Base-by-base conservation (phyloP, 2,797 vertebrate species). In the Macroramphosus scolopax region DNA sequence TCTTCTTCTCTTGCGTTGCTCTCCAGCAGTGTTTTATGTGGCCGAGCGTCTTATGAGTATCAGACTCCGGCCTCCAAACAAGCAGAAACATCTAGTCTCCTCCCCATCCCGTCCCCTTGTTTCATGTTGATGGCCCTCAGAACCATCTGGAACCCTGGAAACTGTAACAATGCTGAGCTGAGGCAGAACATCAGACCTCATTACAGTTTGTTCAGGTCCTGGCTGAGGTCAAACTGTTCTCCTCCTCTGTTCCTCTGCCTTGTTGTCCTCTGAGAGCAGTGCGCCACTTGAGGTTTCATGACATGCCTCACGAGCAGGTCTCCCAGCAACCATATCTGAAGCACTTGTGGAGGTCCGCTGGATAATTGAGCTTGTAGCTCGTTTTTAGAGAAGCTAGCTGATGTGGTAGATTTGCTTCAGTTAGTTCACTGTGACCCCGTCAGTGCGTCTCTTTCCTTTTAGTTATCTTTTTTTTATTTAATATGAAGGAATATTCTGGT, bases 111-210 rank as follows among this genome's bases (percentile, higher is more conserved):
- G 24, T n/a, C 37, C 39, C 49, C 35, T 16, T 6, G 12, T 65
- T 58, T 65, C 36, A 33, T 63, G 57, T 45, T 5, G 42, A 46
- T 14, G 48, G 43, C 55, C 24, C 62, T 49, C 67, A 51, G 72
- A 70, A 57, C 72, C 71, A 63, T 65, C 64, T 75, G 69, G 63
- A 76, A 82, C 65, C 79, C 68, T 69, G 46, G 53, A 69, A 81
- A 80, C 73, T 64, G 63, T 77, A 75, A 68, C 72, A 68, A 56
- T 55, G 53, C 58, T 24, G 75, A 77, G 72, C 68, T 29, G 65
- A 75, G 59, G 67, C 68, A 75, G 54, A 81, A 80, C 55, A 75
- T 78, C 69, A 56, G 28, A 68, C 68, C 76, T 77, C 72, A 81
- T 81, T 72, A 69, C 51, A 64, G 72, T 68, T 66, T 61, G 71